phyloP scores from a whole-genome alignment of 2,113 vertebrate species.

The Lophotis ruficrista region DNA sequence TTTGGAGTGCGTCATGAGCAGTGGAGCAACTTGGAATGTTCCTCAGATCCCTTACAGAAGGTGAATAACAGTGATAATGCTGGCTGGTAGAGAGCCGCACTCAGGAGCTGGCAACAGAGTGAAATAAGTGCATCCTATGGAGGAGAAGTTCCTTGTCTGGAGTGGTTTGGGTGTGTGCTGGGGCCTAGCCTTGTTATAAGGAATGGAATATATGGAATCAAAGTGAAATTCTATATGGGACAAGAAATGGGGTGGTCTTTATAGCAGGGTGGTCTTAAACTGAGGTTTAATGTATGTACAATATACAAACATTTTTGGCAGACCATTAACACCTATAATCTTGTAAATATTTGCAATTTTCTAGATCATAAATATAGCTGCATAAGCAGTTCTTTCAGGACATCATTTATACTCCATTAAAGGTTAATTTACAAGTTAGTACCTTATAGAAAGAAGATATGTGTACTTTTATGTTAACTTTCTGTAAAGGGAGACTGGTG shows the following conservation, averaged over 20 bases:
- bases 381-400: slow-evolving; percentile 85
- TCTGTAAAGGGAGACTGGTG: slow-evolving; percentile 78
- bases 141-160: slow-evolving; percentile 56
- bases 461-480: slow-evolving; percentile 78
- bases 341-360: slow-evolving; percentile 89
- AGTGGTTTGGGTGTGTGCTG: slow-evolving; percentile 66
- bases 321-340: slow-evolving; percentile 89
- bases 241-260: slow-evolving; percentile 82
- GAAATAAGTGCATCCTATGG: slow-evolving; percentile 26
- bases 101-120: not conserved
- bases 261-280: slow-evolving; percentile 83
- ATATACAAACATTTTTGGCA: slow-evolving; percentile 89
- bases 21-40: not conserved
- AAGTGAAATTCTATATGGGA: slow-evolving; percentile 82
- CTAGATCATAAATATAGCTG: slow-evolving; percentile 86
- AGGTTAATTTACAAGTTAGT: slow-evolving; percentile 86
- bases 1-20: not conserved
- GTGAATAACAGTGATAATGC: not conserved
- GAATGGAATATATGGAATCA: slow-evolving; percentile 78
- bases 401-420: slow-evolving; percentile 86
- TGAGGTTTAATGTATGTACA: slow-evolving; percentile 83
- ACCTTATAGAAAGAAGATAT: slow-evolving; percentile 86
- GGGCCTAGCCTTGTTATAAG: slow-evolving; percentile 72
- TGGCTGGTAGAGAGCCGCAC: slow-evolving; percentile 43
- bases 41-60: not conserved